Percentiles rank a stretch among this genome's conserved stretches.
These are phyloP conservation scores for Prunella himalayana DNA, from an alignment of 2,113 vertebrate genomes.

Conservation along the genomic window DNA sequence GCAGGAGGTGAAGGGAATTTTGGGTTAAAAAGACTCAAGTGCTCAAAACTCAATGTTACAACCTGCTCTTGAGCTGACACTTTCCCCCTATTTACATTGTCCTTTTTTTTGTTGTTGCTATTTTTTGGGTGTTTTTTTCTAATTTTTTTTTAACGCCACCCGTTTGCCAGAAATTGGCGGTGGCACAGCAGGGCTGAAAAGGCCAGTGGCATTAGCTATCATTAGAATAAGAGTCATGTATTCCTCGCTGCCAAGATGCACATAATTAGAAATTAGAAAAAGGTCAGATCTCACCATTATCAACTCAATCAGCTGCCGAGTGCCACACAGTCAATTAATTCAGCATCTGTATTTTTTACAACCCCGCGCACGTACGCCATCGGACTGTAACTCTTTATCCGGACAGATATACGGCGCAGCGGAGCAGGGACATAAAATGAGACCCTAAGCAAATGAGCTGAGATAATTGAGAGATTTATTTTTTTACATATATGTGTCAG, in stretches of 20 bases:
- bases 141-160: background rate
- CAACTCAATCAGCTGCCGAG: constrained; percentile 86
- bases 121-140: background rate
- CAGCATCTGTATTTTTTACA: constrained; percentile 99
- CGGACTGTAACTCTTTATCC: constrained; percentile 87
- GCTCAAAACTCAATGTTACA: background rate
- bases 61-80: background rate
- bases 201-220: constrained; percentile 65
- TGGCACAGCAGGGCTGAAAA: constrained; percentile 41
- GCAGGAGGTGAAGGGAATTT: background rate
- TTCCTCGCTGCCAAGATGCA: constrained; percentile 75
- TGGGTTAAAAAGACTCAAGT: background rate
- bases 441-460: constrained; percentile 89
- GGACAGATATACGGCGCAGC: constrained; percentile 85
- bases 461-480: constrained; percentile 99
- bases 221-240: constrained; percentile 79
- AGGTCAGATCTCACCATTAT: constrained; percentile 88
- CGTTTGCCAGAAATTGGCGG: background rate
- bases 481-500: constrained; percentile 78
- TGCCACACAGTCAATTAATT: constrained; percentile 97
- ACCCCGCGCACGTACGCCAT: constrained; percentile 79
- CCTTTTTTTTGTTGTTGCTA: background rate
- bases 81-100: background rate
- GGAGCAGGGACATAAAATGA: constrained; percentile 85
- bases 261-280: constrained; percentile 92